Conservation (phyloP, 1,140 invertebrate species). For the Caligus rogercresseyi region DNA sequence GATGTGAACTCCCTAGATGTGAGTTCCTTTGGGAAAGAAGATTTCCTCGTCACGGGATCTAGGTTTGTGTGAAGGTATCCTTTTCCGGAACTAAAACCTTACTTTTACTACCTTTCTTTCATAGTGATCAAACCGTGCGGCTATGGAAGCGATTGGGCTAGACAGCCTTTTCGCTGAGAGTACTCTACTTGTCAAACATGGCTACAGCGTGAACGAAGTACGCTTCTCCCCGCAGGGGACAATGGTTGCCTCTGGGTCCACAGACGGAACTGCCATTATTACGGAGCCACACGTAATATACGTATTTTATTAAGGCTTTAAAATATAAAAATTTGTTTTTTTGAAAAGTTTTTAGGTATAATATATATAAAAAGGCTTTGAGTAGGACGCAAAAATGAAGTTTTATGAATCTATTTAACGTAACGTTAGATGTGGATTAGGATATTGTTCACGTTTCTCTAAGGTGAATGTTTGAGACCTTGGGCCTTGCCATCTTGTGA, state of each 20-base stretch:
- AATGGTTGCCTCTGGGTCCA: slow-evolving; percentile 47
- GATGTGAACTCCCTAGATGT: not conserved
- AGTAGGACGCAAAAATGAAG: no score
- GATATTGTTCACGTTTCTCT: no score
- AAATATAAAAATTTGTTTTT: no score
- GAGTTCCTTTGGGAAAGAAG: not conserved
- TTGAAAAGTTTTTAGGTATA: no score
- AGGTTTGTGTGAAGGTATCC: not conserved
- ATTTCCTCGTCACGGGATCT: not conserved
- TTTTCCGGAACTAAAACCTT: no score
- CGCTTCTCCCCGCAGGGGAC: slow-evolving; percentile 49
- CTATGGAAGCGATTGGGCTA: not conserved
- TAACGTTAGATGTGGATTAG: no score
- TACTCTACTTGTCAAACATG: slow-evolving; percentile 41
- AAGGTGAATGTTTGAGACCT: no score
- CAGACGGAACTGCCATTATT: slow-evolving; percentile 49
- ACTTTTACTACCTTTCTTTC: not conserved
- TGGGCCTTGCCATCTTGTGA: no score
- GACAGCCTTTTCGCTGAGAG: slow-evolving; percentile 33
- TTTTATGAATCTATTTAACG: no score
- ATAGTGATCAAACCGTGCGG: not conserved
- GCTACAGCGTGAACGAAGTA: slow-evolving; percentile 45
- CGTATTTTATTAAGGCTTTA: not conserved
- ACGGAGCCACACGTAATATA: slow-evolving; percentile 41
- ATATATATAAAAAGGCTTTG: no score